Evolutionary conservation across 2,888 invertebrate genomes (phyloP).

Genomic region (Drosophila mercatorum): DNA sequence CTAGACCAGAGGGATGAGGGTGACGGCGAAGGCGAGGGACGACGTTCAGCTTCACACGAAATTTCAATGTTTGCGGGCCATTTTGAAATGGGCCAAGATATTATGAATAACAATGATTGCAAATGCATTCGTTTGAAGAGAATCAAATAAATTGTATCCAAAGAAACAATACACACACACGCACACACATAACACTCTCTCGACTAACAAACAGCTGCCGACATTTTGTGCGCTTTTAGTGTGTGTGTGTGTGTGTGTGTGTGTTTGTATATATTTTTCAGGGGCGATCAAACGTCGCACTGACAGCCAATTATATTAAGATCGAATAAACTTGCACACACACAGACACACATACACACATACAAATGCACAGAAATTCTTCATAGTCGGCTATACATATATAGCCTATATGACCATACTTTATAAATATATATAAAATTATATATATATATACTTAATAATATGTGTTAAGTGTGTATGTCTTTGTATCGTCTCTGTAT

Average conservation of each 20-base stretch:
- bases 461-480: background rate
- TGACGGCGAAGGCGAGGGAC: too few species aligned
- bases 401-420: slow-evolving; percentile 29
- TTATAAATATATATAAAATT: slow-evolving; percentile 15
- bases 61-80: slow-evolving; percentile 42
- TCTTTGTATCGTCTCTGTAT: slow-evolving; percentile 31
- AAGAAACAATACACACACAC: slow-evolving; percentile 26
- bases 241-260: background rate
- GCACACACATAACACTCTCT: slow-evolving; percentile 8
- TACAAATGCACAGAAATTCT: slow-evolving; percentile 28
- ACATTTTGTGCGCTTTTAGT: slow-evolving; percentile 60
- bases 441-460: slow-evolving; percentile 22
- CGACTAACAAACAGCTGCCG: slow-evolving; percentile 59
- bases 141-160: slow-evolving; percentile 49
- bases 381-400: slow-evolving; percentile 31
- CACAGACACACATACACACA: slow-evolving; percentile 9
- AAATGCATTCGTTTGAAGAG: slow-evolving; percentile 45
- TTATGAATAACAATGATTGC: slow-evolving; percentile 54
- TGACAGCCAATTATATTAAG: slow-evolving; percentile 78
- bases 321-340: slow-evolving; percentile 50
- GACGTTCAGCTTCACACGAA: slow-evolving; percentile 7
- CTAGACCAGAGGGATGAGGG: background rate
- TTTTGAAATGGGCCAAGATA: slow-evolving; percentile 53
- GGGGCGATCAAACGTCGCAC: slow-evolving; percentile 65
- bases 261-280: slow-evolving; percentile 15